phyloP scores from a whole-genome alignment of 2,797 vertebrate genomes.

The Rhodeus uyekii region DNA sequence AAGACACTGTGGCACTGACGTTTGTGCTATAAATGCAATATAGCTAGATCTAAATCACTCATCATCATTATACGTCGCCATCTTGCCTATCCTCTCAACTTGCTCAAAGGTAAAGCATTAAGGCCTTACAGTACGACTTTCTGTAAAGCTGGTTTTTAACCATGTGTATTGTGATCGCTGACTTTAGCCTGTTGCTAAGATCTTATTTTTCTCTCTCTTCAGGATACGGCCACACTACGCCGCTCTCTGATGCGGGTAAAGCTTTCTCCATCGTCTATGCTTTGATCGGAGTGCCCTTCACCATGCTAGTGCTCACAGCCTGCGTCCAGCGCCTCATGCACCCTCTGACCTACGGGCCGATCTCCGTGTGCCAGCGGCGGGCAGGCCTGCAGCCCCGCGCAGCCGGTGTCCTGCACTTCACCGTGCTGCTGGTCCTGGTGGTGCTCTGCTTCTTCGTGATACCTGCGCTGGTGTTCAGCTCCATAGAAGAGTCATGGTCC shows the following conservation, averaged over 20 bases:
- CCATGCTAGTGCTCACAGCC: slow-evolving; percentile 87
- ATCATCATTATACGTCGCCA: background rate
- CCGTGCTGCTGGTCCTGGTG: slow-evolving; percentile 69
- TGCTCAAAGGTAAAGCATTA: background rate
- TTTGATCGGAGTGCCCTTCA: slow-evolving; percentile 85
- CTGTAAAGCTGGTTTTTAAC: background rate
- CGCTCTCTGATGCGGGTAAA: slow-evolving; percentile 84
- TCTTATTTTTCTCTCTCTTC: slow-evolving; percentile 2
- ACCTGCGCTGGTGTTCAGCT: slow-evolving; percentile 78
- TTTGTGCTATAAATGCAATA: background rate
- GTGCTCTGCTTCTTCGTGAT: slow-evolving; percentile 79
- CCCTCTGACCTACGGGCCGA: slow-evolving; percentile 74
- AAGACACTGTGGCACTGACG: background rate
- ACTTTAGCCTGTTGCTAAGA: too few relatives aligned
- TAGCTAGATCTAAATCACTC: background rate
- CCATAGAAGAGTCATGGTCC: slow-evolving; percentile 81
- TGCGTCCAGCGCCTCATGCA: slow-evolving; percentile 83
- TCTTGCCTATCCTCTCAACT: background rate
- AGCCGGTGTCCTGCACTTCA: slow-evolving; percentile 76
- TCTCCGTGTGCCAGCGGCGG: slow-evolving; percentile 68
- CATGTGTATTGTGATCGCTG: background rate
- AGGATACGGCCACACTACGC: slow-evolving; percentile 90
- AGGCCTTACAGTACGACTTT: background rate
- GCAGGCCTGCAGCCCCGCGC: slow-evolving; percentile 69
- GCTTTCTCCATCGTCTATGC: slow-evolving; percentile 88